Conservation (phyloP, 2,113 vertebrate species). For the Montifringilla adamsi region DNA sequence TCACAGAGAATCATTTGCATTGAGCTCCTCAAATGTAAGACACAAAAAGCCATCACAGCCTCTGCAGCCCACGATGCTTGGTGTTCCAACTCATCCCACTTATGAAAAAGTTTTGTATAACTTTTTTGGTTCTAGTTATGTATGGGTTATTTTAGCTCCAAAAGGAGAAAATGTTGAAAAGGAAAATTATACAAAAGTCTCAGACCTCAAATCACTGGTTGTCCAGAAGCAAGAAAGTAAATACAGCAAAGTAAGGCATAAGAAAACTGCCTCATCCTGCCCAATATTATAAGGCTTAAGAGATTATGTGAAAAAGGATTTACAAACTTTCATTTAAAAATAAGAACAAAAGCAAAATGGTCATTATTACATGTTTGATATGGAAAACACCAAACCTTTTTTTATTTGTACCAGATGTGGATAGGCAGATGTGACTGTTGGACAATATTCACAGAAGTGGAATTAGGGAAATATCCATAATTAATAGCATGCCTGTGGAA, state of each 20-base stretch:
- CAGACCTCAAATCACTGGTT: neutral
- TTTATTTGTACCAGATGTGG: slow-evolving; percentile 68
- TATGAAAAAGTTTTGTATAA: slow-evolving; percentile 11
- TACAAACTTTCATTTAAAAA: slow-evolving; percentile 43
- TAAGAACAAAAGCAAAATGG: slow-evolving; percentile 55
- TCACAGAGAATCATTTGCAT: neutral
- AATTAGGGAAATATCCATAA: slow-evolving; percentile 43
- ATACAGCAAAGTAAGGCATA: neutral
- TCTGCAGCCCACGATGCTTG: neutral
- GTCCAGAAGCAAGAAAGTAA: slow-evolving; percentile 17
- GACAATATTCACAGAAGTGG: slow-evolving; percentile 16
- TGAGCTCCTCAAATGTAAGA: neutral
- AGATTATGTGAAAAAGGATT: slow-evolving; percentile 48
- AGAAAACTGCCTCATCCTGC: slow-evolving; percentile 48
- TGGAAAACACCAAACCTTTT: neutral
- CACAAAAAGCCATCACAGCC: neutral
- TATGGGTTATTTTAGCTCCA: neutral
- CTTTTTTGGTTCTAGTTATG: neutral
- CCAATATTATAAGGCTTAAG: slow-evolving; percentile 47
- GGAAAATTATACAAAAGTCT: neutral
- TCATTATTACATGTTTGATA: slow-evolving; percentile 21
- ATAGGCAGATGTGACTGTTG: slow-evolving; percentile 5
- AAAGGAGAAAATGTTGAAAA: neutral
- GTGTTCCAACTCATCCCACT: neutral
- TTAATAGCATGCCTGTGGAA: slow-evolving; percentile 47